Percentiles rank a stretch among this genome's conserved stretches.
These are phyloP conservation scores for Prunella strophiata DNA, from an alignment of 2,797 vertebrate species.

Conservation along the genomic window DNA sequence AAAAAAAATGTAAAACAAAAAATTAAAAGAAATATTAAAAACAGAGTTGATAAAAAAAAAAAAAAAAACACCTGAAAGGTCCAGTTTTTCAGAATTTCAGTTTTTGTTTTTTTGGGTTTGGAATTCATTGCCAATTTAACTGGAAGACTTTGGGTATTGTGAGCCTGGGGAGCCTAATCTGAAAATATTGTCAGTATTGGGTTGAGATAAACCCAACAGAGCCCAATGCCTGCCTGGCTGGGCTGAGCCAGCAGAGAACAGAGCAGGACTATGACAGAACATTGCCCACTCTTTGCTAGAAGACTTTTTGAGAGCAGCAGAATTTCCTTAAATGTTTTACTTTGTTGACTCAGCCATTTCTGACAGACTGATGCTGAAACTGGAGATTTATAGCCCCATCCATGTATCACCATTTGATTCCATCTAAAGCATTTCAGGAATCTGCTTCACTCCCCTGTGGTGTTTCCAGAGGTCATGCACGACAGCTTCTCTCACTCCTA, in stretches of 20 bases:
- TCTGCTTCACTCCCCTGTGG: not conserved
- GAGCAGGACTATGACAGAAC: not conserved
- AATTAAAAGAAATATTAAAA: not conserved
- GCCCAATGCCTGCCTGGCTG: rapidly evolving
- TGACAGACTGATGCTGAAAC: not conserved
- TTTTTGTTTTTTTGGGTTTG: not conserved
- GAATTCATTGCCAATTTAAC: not conserved
- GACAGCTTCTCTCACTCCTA: not conserved
- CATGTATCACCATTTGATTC: not conserved
- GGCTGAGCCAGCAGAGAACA: not conserved
- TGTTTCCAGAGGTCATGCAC: not conserved
- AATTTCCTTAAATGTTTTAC: not conserved
- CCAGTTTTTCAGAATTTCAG: not conserved
- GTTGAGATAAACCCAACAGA: not conserved
- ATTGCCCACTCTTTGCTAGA: not conserved
- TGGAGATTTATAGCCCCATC: not conserved
- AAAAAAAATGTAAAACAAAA: not conserved
- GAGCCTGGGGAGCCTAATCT: not conserved
- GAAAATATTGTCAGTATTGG: not conserved
- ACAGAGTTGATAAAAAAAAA: rapidly evolving
- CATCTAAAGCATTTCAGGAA: slow-evolving; percentile 2
- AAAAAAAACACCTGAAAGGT: rapidly evolving
- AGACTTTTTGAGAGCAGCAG: not conserved
- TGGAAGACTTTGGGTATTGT: not conserved
- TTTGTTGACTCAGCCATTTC: not conserved